Evolutionary conservation across 2,797 vertebrate species (phyloP).

Genomic region (Corythornis leucogaster): DNA sequence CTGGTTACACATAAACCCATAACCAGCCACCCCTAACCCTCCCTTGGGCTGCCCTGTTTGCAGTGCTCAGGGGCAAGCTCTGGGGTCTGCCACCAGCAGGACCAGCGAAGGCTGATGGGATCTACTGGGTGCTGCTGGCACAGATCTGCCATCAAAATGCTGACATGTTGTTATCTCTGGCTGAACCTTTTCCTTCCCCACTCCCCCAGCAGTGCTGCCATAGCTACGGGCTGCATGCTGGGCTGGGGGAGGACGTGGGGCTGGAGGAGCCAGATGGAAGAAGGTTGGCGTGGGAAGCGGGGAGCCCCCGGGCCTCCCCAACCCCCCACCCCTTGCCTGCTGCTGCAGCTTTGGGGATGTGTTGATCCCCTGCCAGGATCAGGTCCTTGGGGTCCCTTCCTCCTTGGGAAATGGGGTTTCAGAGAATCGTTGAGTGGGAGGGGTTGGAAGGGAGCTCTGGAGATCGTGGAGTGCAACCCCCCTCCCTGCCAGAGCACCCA

Average conservation of each 20-base stretch:
- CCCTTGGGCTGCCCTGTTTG: not conserved
- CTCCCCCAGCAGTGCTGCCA: not conserved
- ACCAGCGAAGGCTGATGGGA: not conserved
- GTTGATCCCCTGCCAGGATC: not conserved
- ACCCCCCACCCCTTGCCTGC: accelerated
- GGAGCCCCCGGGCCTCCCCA: not conserved
- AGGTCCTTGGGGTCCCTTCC: not conserved
- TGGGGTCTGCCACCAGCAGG: not conserved
- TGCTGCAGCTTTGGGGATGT: accelerated
- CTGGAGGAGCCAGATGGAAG: not conserved
- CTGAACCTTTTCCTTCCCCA: not conserved
- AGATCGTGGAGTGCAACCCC: too few relatives aligned
- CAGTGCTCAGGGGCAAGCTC: not conserved
- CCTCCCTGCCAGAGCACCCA: too few relatives aligned
- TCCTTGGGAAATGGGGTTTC: not conserved
- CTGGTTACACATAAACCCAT: conserved; percentile 46
- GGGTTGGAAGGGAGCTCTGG: too few relatives aligned
- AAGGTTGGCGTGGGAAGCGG: not conserved
- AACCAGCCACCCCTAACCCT: not conserved
- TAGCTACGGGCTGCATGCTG: not conserved
- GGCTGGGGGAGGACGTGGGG: not conserved
- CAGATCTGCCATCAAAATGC: not conserved
- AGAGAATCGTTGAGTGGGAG: too few relatives aligned
- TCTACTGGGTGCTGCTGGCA: not conserved
- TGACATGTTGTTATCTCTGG: not conserved